Evolutionary conservation across 2,888 invertebrate genomes (phyloP).

Genomic region (Galerucella pusilla): DNA sequence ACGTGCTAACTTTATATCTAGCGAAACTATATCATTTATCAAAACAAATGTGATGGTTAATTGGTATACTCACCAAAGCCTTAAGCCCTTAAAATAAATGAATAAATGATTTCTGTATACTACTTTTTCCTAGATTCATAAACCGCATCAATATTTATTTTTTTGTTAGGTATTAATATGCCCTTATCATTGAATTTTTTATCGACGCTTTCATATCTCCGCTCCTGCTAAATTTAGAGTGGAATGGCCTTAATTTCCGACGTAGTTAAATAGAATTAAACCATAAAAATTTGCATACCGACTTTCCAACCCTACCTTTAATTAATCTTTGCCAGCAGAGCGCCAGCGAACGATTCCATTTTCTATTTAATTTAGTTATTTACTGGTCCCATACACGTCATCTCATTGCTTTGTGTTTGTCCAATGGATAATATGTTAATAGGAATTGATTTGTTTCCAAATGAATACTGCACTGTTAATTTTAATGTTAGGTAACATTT

Average conservation of each 20-base stretch:
- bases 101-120: too few species aligned
- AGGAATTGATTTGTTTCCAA: conserved; percentile 24
- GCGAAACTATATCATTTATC: too few species aligned
- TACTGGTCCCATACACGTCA: conserved; percentile 53
- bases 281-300: conserved; percentile 54
- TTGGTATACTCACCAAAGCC: too few species aligned
- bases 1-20: too few species aligned
- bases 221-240: conserved; percentile 31
- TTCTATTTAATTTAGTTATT: conserved; percentile 60
- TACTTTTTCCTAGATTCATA: too few species aligned
- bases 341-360: conserved; percentile 49
- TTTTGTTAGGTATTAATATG: too few species aligned
- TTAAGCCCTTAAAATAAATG: too few species aligned
- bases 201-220: conserved; percentile 16
- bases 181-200: neutral
- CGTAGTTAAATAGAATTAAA: conserved; percentile 47
- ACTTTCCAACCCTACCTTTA: conserved; percentile 51
- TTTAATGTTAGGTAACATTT: too few species aligned
- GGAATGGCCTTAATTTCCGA: conserved; percentile 48
- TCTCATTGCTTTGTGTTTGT: conserved; percentile 1
- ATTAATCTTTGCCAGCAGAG: conserved; percentile 53
- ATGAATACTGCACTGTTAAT: too few species aligned
- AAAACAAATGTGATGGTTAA: too few species aligned
- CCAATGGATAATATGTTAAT: conserved; percentile 24
- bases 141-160: too few species aligned